Percentiles rank a stretch among this genome's conserved stretches.
phyloP scores from a whole-genome alignment of 2,113 vertebrate species.

The Miniopterus natalensis region DNA sequence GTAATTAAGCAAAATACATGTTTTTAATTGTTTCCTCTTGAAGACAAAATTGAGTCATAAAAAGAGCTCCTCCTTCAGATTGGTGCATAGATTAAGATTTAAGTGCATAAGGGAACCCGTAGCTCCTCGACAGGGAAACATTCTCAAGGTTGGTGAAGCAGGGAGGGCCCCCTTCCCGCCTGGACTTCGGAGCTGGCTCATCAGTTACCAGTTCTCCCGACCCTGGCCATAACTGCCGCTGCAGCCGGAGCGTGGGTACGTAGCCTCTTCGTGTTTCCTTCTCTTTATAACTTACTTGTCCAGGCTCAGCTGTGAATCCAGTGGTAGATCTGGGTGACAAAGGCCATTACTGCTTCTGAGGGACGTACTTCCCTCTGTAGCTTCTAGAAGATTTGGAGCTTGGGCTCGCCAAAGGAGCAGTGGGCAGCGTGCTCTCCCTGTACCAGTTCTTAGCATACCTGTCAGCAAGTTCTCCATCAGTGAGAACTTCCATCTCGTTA shows the following conservation, averaged over 20 bases:
- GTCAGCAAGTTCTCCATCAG: neutral
- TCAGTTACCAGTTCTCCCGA: neutral
- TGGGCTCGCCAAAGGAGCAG: neutral
- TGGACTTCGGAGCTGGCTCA: neutral
- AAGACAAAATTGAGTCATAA: neutral
- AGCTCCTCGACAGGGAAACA: neutral
- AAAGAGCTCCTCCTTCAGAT: neutral
- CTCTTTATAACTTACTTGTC: neutral
- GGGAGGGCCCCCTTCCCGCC: neutral
- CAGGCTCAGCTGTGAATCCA: neutral
- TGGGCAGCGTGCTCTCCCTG: neutral
- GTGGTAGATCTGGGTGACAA: neutral
- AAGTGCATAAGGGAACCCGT: neutral
- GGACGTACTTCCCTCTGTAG: neutral
- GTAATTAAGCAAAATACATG: neutral
- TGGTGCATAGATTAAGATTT: neutral
- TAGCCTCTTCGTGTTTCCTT: neutral
- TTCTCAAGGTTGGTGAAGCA: neutral
- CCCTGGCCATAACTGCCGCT: neutral
- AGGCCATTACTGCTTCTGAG: neutral
- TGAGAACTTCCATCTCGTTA: neutral
- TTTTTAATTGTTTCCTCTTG: neutral
- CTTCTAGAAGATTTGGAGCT: neutral
- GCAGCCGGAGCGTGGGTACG: neutral
- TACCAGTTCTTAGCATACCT: neutral